Percentiles rank a stretch among this genome's conserved stretches.
Evolutionary conservation across 2,888 invertebrate species (phyloP).

Genomic region (Spodoptera picta): DNA sequence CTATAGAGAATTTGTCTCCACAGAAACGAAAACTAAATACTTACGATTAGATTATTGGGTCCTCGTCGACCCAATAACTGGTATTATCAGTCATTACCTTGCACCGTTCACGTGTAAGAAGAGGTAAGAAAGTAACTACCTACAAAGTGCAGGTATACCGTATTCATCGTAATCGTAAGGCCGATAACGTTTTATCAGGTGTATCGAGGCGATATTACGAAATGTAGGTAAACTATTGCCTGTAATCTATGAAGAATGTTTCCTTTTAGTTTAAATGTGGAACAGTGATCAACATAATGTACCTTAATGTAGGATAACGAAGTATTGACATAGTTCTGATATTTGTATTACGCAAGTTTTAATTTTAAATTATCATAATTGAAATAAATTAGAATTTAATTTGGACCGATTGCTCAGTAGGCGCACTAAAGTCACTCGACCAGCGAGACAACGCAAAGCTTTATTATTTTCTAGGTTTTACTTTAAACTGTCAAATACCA

Average conservation of each 20-base stretch:
- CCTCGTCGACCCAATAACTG: constrained; percentile 5
- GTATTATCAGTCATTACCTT: constrained; percentile 39
- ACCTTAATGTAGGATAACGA: too few species aligned
- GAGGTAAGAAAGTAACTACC: constrained; percentile 3
- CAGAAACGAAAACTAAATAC: background rate
- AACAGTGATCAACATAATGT: too few species aligned
- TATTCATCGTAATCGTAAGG: background rate
- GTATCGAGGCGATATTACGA: constrained; percentile 41
- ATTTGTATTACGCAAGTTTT: too few species aligned
- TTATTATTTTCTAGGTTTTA: too few species aligned
- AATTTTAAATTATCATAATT: too few species aligned
- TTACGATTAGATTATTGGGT: background rate
- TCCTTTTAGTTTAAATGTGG: background rate
- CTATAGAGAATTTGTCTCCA: too few species aligned
- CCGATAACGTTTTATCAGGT: constrained; percentile 47
- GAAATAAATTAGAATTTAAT: too few species aligned
- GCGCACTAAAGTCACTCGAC: too few species aligned
- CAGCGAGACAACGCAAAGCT: too few species aligned
- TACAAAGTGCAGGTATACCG: background rate
- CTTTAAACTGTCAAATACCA: too few species aligned
- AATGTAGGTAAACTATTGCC: constrained; percentile 6
- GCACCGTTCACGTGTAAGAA: constrained; percentile 13
- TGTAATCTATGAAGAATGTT: constrained; percentile 8
- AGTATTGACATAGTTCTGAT: too few species aligned
- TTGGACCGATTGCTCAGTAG: too few species aligned